A percentile compares a stretch with the other conserved stretches of the same genome.
Conservation (phyloP, 2,797 vertebrate genomes). For the Artibeus lituratus region DNA sequence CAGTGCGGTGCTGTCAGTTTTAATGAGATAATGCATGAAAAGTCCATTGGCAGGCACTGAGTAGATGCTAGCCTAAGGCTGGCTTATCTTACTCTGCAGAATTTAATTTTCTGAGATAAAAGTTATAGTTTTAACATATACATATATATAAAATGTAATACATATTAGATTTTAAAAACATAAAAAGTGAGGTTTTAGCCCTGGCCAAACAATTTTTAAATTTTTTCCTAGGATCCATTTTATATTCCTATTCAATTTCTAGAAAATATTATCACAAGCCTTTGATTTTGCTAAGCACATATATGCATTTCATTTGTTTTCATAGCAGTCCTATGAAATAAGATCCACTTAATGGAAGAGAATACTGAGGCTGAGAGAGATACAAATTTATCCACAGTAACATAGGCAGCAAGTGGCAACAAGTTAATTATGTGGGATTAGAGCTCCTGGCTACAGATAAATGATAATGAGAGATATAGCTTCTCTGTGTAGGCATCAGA, state of each 20-base stretch:
- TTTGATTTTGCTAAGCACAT: not conserved
- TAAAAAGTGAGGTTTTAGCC: not conserved
- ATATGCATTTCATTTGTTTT: not conserved
- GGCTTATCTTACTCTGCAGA: not conserved
- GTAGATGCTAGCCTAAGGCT: not conserved
- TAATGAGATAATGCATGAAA: not conserved
- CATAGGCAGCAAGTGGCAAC: not conserved
- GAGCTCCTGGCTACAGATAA: not conserved
- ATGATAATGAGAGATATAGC: not conserved
- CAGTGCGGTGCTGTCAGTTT: not conserved
- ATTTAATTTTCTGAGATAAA: not conserved
- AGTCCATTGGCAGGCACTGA: not conserved
- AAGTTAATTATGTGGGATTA: not conserved
- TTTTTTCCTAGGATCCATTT: not conserved
- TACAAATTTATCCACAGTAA: not conserved
- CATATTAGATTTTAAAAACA: not conserved
- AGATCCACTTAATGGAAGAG: not conserved
- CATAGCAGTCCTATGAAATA: not conserved
- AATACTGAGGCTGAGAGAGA: not conserved
- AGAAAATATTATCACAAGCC: not conserved
- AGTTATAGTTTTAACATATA: not conserved
- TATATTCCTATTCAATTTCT: not conserved
- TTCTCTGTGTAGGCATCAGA: not conserved
- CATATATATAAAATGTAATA: not conserved
- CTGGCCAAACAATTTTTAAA: not conserved